These are phyloP conservation scores for Rissa tridactyla DNA, from an alignment of 2,113 vertebrate species.

Conservation along the genomic window DNA sequence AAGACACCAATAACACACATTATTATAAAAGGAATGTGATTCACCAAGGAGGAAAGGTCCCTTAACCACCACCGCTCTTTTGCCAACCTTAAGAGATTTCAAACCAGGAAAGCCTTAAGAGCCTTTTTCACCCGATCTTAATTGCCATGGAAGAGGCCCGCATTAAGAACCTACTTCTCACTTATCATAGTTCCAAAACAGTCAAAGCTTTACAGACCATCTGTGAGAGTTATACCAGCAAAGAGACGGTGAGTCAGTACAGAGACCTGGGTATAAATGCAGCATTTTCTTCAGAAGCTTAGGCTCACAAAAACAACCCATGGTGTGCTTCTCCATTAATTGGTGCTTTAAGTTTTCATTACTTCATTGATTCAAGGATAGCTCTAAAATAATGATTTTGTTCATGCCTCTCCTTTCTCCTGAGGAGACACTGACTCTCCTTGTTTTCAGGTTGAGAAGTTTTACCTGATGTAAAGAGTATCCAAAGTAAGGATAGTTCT, in stretches of 20 bases:
- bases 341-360: not conserved
- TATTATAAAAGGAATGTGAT: not conserved
- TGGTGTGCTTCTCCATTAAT: not conserved
- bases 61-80: not conserved
- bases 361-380: not conserved
- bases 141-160: not conserved
- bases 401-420: not conserved
- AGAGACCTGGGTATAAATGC: not conserved
- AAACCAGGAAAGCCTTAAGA: not conserved
- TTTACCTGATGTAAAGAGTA: not conserved
- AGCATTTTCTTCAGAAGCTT: not conserved
- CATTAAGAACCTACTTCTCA: not conserved
- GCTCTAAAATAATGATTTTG: not conserved
- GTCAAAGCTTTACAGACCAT: not conserved
- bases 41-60: not conserved
- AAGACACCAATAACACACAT: not conserved
- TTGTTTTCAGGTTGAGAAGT: not conserved
- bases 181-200: not conserved
- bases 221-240: not conserved
- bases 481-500: not conserved
- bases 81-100: not conserved
- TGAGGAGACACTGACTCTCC: not conserved
- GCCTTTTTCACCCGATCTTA: not conserved
- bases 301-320: not conserved
- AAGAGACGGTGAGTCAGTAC: not conserved